phyloP scores from a whole-genome alignment of 92 coral and sea anemone genomes.

The Phenganax marumi region DNA sequence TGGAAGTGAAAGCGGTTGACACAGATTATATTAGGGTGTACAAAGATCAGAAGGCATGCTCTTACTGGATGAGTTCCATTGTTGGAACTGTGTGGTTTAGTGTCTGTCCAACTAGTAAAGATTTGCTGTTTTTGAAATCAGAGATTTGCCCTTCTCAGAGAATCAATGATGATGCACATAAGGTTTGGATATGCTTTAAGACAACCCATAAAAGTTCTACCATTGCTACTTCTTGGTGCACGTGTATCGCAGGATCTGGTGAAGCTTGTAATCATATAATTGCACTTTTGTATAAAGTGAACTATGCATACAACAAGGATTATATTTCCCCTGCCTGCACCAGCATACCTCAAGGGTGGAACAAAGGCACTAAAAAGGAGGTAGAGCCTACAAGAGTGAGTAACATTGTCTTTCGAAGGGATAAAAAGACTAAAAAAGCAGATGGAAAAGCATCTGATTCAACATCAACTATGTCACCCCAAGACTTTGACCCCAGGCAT shows the following conservation, averaged over 20 bases:
- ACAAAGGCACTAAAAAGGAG: conserved; percentile 20
- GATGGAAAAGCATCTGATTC: neutral
- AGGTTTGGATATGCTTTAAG: conserved; percentile 58
- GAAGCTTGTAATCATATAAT: conserved; percentile 20
- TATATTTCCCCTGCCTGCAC: conserved; percentile 26
- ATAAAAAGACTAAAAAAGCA: neutral
- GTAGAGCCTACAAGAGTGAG: neutral
- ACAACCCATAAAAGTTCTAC: conserved; percentile 24
- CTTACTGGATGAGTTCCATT: neutral
- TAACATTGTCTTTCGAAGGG: neutral
- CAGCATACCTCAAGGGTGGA: too few relatives aligned
- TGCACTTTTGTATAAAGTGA: conserved; percentile 7
- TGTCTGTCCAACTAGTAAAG: conserved; percentile 10
- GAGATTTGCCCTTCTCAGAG: conserved; percentile 55
- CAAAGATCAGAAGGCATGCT: too few relatives aligned
- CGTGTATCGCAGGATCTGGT: conserved; percentile 14
- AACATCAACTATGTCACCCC: neutral
- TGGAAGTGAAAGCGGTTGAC: conserved; percentile 43
- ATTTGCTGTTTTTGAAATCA: conserved; percentile 16
- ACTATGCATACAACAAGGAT: too few relatives aligned
- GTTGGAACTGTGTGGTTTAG: neutral
- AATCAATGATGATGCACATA: conserved; percentile 61
- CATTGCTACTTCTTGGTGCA: neutral
- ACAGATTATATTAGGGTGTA: conserved; percentile 49
- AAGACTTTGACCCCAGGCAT: conserved; percentile 47